phyloP scores from a whole-genome alignment of 2,113 vertebrate genomes.

The Rissa tridactyla region DNA sequence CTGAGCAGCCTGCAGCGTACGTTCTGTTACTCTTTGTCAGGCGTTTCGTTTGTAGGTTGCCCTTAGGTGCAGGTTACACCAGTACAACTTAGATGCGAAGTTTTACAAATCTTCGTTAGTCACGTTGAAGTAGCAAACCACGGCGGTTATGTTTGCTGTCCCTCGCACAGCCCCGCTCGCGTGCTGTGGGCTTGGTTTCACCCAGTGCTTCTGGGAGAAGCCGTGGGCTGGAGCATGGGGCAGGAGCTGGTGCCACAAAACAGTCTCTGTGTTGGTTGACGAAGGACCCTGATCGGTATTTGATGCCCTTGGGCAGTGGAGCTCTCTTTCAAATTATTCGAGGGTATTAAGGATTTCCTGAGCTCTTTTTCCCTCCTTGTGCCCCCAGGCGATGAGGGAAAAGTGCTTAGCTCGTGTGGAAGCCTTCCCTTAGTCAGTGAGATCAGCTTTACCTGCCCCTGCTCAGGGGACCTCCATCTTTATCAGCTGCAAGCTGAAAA shows the following conservation, averaged over 20 bases:
- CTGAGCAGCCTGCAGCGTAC: background rate
- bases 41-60: background rate
- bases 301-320: background rate
- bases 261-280: background rate
- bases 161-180: background rate
- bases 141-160: fast-evolving
- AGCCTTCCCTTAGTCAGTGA: background rate
- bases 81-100: background rate
- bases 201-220: background rate
- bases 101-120: background rate
- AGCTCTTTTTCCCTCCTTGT: background rate
- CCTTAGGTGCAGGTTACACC: background rate
- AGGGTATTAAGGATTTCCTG: background rate
- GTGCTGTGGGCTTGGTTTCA: fast-evolving
- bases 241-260: background rate
- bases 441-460: background rate
- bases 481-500: background rate
- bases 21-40: background rate
- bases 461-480: background rate
- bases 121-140: background rate
- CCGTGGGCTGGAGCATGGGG: fast-evolving
- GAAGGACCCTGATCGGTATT: background rate
- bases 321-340: background rate
- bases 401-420: background rate
- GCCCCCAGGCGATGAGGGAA: background rate